A percentile compares a stretch with the other conserved stretches of the same genome.
Conservation (phyloP, 1,140 invertebrate genomes). For the Lasioglossum albipes region DNA sequence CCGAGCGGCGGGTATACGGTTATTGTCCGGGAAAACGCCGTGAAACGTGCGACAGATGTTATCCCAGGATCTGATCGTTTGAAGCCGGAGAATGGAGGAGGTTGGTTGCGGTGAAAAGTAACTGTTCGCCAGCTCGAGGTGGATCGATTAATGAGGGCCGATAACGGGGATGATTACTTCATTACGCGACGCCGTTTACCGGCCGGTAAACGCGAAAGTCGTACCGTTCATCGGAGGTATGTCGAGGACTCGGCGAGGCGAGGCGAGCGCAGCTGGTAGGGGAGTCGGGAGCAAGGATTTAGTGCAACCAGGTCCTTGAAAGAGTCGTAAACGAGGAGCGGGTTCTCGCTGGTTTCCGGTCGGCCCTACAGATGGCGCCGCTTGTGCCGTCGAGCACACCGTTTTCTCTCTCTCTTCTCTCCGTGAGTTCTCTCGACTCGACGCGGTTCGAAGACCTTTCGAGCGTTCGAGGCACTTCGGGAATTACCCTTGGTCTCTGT, state of each 20-base stretch:
- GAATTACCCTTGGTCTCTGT: too few relatives aligned
- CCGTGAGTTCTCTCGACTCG: background rate
- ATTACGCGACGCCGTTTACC: slow-evolving; percentile 51
- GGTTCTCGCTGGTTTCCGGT: slow-evolving; percentile 19
- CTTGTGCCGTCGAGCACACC: slow-evolving; percentile 23
- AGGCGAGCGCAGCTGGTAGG: background rate
- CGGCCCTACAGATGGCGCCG: slow-evolving; percentile 61
- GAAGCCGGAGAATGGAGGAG: background rate
- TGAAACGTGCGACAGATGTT: slow-evolving; percentile 9
- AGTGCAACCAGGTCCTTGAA: slow-evolving; percentile 48
- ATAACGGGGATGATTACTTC: slow-evolving; percentile 62
- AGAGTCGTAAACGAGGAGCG: slow-evolving; percentile 41
- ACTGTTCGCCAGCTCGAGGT: slow-evolving; percentile 30
- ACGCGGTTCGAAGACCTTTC: slow-evolving; percentile 44
- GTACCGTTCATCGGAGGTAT: slow-evolving; percentile 56
- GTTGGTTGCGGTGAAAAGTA: slow-evolving; percentile 2
- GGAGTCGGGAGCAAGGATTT: slow-evolving; percentile 26
- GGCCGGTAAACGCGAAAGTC: slow-evolving; percentile 51
- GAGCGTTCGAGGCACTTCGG: too few relatives aligned
- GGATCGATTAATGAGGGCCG: slow-evolving; percentile 60
- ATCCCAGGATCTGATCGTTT: slow-evolving; percentile 25
- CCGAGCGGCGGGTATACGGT: background rate
- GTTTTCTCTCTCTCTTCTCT: background rate
- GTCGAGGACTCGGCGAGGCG: slow-evolving; percentile 33
- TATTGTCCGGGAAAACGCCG: background rate